These are phyloP conservation scores for Sebastiscus tertius DNA, from an alignment of 2,797 vertebrate species.

Conservation along the genomic window DNA sequence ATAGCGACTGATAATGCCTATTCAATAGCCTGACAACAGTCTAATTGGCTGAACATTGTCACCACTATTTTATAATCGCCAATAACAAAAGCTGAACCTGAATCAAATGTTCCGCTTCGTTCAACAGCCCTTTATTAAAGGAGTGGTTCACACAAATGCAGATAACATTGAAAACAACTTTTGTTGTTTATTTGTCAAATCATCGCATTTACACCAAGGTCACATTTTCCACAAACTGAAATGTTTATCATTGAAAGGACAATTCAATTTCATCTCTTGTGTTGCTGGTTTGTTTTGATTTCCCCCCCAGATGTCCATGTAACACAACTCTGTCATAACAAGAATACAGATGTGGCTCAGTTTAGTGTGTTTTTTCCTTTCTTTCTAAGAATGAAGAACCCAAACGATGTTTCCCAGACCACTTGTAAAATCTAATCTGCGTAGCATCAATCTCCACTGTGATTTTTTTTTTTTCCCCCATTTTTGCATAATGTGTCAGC, in stretches of 20 bases:
- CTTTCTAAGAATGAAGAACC: constrained; percentile 13
- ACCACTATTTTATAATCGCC: constrained; percentile 57
- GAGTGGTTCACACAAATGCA: background rate
- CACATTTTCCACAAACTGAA: constrained; percentile 3
- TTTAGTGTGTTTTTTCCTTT: constrained; percentile 14
- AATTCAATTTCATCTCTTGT: constrained; percentile 43
- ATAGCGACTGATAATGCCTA: too few species aligned
- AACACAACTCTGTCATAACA: constrained; percentile 27
- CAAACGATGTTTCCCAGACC: constrained; percentile 34
- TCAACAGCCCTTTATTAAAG: background rate
- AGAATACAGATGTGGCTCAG: constrained; percentile 48
- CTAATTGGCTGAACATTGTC: constrained; percentile 14
- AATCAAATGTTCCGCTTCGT: constrained; percentile 35
- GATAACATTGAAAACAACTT: constrained; percentile 22
- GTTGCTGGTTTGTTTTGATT: constrained; percentile 31
- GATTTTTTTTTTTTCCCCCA: background rate
- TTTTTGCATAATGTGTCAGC: constrained; percentile 34
- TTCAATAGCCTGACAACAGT: too few species aligned
- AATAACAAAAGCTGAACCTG: constrained; percentile 46
- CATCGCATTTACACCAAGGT: background rate
- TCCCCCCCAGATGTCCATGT: constrained; percentile 39
- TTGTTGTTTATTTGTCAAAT: background rate
- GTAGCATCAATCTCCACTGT: constrained; percentile 16
- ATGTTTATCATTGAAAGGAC: constrained; percentile 16
- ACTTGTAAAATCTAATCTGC: constrained; percentile 42